Evolutionary conservation across 2,888 invertebrate species (phyloP).

Genomic region (Corbicula japonica): DNA sequence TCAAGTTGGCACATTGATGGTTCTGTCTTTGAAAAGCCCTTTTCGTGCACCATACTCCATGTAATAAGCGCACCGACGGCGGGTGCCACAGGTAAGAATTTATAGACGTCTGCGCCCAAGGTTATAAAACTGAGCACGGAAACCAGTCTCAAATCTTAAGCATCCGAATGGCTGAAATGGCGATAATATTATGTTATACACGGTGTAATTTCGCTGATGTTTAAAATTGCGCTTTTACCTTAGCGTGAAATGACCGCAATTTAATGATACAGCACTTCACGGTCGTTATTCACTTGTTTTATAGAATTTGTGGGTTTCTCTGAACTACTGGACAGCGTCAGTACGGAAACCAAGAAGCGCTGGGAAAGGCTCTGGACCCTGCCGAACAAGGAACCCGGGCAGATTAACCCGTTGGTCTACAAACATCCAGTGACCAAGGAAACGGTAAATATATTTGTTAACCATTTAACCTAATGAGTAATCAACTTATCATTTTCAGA

Average conservation of each 20-base stretch:
- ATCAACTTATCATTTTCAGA: too few relatives aligned
- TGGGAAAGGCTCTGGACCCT: slow-evolving; percentile 82
- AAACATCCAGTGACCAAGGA: slow-evolving; percentile 63
- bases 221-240: background rate
- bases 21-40: slow-evolving; percentile 79
- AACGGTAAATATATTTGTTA: too few relatives aligned
- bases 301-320: slow-evolving; percentile 79
- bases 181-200: background rate
- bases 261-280: background rate
- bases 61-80: slow-evolving; percentile 77
- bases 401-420: slow-evolving; percentile 80
- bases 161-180: background rate
- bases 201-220: background rate
- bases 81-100: slow-evolving; percentile 78
- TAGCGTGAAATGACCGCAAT: background rate
- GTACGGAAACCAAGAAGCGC: slow-evolving; percentile 61
- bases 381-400: slow-evolving; percentile 66
- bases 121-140: background rate
- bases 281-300: slow-evolving; percentile 17
- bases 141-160: background rate
- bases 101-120: background rate
- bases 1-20: slow-evolving; percentile 85
- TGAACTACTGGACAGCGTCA: slow-evolving; percentile 74
- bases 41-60: slow-evolving; percentile 78
- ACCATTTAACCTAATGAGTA: too few relatives aligned